phyloP scores from a whole-genome alignment of 2,888 invertebrate species.

The Drosophila differens region DNA sequence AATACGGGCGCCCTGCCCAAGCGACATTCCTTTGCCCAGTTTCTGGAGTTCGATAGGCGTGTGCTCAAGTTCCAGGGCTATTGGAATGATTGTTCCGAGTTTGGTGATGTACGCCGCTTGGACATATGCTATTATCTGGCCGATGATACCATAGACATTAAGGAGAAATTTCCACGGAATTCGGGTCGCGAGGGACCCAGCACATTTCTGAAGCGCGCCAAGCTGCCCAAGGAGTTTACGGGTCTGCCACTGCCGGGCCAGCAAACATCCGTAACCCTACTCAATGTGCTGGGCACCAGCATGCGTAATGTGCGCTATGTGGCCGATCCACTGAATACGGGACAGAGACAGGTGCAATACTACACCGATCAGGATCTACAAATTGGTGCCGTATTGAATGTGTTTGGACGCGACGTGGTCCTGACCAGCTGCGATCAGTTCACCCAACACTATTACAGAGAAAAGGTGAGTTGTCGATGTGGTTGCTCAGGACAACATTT shows the following conservation, averaged over 20 bases:
- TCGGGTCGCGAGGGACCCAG: constrained; percentile 90
- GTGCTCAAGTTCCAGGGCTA: constrained; percentile 92
- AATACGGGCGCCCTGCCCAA: constrained; percentile 83
- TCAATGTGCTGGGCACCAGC: constrained; percentile 88
- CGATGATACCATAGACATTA: constrained; percentile 95
- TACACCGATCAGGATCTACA: constrained; percentile 88
- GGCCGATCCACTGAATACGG: constrained; percentile 87
- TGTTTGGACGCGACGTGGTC: constrained; percentile 92
- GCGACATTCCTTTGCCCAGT: constrained; percentile 90
- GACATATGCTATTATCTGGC: constrained; percentile 94
- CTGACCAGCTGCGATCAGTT: constrained; percentile 94
- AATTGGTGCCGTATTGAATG: constrained; percentile 92
- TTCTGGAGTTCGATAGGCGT: constrained; percentile 92
- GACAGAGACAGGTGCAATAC: constrained; percentile 83
- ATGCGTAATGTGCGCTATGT: constrained; percentile 87
- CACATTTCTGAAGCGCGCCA: constrained; percentile 91
- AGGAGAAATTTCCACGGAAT: constrained; percentile 89
- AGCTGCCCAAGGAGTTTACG: constrained; percentile 88
- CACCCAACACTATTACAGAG: constrained; percentile 93
- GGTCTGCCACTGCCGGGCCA: constrained; percentile 86
- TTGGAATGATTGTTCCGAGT: constrained; percentile 94
- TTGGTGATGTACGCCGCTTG: constrained; percentile 91
- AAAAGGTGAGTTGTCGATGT: constrained; percentile 84
- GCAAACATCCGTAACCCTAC: constrained; percentile 86
- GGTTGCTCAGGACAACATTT: background rate